Base-by-base conservation (phyloP, 2,888 invertebrate species). In the Apamea crenata region DNA sequence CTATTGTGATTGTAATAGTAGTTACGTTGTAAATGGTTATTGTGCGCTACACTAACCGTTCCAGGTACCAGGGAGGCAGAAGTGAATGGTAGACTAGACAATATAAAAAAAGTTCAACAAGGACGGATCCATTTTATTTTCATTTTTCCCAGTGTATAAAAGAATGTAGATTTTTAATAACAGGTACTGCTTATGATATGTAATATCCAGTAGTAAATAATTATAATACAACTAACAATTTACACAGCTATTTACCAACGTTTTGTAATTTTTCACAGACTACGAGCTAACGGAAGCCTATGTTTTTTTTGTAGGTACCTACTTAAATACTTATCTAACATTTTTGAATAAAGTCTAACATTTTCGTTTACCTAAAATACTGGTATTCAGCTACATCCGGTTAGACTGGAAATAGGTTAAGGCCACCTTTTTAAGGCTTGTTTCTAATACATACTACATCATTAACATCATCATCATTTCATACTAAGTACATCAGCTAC, bases 1-100 rank as follows among this genome's bases (percentile, higher is more conserved):
- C 78, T 83, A 85, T 80, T 82, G 87, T 85, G 79, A 83, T 68
- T 74, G 81, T 81, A 74, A 47, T 76, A 47, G 40, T 53, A 61
- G 74, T 83, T 78, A 80, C 75, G 70, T 73, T 68, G 53, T 68
- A 47, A 87, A 75, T 79, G 84, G 81, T 66, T 78, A 85, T 77
- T 83, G 72, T 81, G 78, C 76, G 80, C 75, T 78, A 61, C 63
- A 73, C 56, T 36, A 36, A 59, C 66, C 53, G 63, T 72, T 67
- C 65, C 47, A 73, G 36, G 25, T 69, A 86, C 84, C 53, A 84
- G 78, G 84, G 56, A 47, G 40, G 1, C 70, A 83, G 65, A 83
- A 61, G 47, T 69, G 61, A 81, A 74, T 29, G 71, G 79, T 25
- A 65, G 56, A 50, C 5, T 67, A 59, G 25, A 65, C 18, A 61